Conservation (phyloP, 2,888 invertebrate species). For the Dasypogon diadema region DNA sequence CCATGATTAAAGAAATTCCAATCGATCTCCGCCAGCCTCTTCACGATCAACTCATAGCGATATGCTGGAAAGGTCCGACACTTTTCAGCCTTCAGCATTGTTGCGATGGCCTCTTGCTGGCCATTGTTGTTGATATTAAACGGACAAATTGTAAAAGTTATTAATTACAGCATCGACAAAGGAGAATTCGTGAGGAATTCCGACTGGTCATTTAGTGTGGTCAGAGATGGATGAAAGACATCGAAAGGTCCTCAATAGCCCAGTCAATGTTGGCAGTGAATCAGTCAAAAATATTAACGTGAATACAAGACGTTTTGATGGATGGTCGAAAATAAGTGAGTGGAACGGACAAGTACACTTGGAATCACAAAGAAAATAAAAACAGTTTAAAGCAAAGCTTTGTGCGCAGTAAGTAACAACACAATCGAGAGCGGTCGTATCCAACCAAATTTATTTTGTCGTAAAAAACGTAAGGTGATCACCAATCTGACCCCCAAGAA, state of each 20-base stretch:
- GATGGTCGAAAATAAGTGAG: conserved; percentile 46
- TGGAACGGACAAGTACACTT: conserved; percentile 7
- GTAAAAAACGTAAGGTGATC: not conserved
- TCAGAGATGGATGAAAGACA: conserved; percentile 31
- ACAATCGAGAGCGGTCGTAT: not conserved
- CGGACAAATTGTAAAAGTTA: conserved; percentile 50
- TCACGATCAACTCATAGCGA: conserved; percentile 11
- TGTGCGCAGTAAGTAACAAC: conserved; percentile 11
- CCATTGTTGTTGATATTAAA: conserved; percentile 45
- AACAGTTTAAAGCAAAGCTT: conserved; percentile 2
- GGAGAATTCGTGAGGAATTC: conserved; percentile 18
- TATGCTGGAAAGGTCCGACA: conserved; percentile 5
- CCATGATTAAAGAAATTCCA: conserved; percentile 47
- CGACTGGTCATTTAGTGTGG: conserved; percentile 31
- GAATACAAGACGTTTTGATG: conserved; percentile 44
- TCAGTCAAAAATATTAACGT: conserved; percentile 25
- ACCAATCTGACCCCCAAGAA: not conserved
- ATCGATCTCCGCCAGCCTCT: conserved; percentile 42
- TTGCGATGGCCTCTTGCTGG: not conserved
- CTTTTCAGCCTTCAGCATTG: conserved; percentile 25
- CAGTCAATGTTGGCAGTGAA: not conserved
- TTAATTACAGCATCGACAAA: conserved; percentile 47
- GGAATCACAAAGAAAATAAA: conserved; percentile 1
- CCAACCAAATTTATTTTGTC: not conserved
- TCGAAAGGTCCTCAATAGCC: conserved; percentile 3